These are phyloP conservation scores for Neolamprologus brichardi DNA, from an alignment of 2,113 vertebrate species.

Conservation along the genomic window DNA sequence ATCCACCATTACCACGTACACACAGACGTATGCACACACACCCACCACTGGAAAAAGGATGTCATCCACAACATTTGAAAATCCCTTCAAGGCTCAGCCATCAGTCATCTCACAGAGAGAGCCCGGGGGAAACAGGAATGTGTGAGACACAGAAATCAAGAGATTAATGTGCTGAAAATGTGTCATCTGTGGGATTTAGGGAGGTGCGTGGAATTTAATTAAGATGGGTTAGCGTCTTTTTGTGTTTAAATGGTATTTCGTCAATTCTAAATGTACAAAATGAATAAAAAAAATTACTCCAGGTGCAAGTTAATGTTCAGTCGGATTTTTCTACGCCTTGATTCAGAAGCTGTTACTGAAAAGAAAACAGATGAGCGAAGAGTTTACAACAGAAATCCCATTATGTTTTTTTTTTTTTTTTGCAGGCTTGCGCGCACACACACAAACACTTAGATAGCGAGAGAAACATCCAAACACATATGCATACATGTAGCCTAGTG, in stretches of 20 bases:
- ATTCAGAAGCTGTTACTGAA: not conserved
- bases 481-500: not conserved
- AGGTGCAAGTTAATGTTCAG: not conserved
- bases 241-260: not conserved
- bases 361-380: not conserved
- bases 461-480: not conserved
- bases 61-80: slow-evolving; percentile 8
- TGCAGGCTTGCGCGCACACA: not conserved
- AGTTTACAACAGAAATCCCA: not conserved
- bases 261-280: not conserved
- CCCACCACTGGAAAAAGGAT: not conserved
- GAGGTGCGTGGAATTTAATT: slow-evolving; percentile 13
- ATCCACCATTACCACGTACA: not conserved
- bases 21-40: not conserved
- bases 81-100: not conserved
- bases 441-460: not conserved
- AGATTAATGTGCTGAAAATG: slow-evolving; percentile 16
- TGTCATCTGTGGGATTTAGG: slow-evolving; percentile 10
- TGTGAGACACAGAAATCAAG: not conserved
- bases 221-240: not conserved
- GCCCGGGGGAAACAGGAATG: not conserved
- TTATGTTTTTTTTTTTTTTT: not conserved
- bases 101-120: slow-evolving; percentile 1
- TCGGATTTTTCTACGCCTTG: not conserved
- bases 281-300: not conserved